Evolutionary conservation across 2,113 vertebrate genomes (phyloP).

Genomic region (Hippocampus barbouri): DNA sequence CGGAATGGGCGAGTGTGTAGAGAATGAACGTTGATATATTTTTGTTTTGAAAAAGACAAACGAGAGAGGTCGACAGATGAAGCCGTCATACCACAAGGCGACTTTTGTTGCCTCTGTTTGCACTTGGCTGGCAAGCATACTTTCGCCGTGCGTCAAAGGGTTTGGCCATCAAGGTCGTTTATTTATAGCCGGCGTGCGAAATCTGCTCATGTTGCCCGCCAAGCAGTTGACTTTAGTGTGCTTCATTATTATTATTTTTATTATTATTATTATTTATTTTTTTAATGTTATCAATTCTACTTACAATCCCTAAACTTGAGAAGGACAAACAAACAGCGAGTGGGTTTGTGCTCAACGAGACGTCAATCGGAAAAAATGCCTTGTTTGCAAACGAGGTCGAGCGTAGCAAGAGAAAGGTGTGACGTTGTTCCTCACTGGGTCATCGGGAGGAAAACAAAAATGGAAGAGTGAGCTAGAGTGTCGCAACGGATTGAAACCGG

Average conservation of each 20-base stretch:
- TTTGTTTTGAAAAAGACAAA: background rate
- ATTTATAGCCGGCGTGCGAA: background rate
- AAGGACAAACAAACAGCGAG: background rate
- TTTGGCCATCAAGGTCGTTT: background rate
- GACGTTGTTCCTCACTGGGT: background rate
- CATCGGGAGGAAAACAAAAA: background rate
- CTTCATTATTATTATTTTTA: background rate
- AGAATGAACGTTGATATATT: background rate
- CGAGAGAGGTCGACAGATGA: background rate
- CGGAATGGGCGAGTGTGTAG: no score
- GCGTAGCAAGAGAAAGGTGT: background rate
- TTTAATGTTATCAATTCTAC: background rate
- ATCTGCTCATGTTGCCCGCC: background rate
- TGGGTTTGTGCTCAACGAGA: background rate
- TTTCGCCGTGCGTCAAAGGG: conserved; percentile 1
- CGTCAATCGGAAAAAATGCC: background rate
- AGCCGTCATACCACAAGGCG: background rate
- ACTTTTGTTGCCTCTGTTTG: background rate
- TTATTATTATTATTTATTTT: no score
- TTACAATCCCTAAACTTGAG: background rate
- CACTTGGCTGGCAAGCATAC: background rate
- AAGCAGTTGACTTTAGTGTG: background rate
- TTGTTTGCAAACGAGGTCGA: background rate
- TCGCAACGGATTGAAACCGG: background rate
- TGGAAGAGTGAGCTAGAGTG: background rate